Evolutionary conservation across 2,888 invertebrate genomes (phyloP), one percentile per base, ranked within the genome.

Genomic region (Chaetogeoica ovagalla): DNA sequence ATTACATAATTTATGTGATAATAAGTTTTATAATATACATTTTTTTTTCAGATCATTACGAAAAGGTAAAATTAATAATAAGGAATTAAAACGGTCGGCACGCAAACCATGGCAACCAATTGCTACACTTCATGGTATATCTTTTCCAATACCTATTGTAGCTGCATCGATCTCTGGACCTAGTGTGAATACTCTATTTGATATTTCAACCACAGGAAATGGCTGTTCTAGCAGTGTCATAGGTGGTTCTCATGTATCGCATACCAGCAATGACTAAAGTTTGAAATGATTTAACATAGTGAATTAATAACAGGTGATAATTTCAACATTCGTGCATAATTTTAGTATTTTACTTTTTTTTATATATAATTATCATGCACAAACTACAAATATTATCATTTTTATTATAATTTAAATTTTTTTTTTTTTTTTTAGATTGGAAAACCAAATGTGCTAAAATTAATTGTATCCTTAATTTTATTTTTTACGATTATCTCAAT

Each of bases 31-130:
- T 43, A 69, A 0, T 69, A 30, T 19, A 59, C 82, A 48, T 15
- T 13, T 13, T 72, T 4, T 72, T 8, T 52, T 11, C 11, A 68
- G 76, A 81, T 76, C 75, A 0, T 6, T 76, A 9, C 59, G 75
- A 11, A 76, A 76, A 76, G 43, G 66, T 9, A 57, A 66, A 86
- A 89, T 97, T 86, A 91, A 93, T 83, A 90, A 91, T 84, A 89
- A 90, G 83, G 95, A 95, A 86, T 88, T 95, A 85, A 90, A 94
- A 85, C 90, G 94, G 85, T 93, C 94, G 83, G 95, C 95, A 65
- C 91, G 95, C 83, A 94, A 94, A 86, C 95, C 95, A 17, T 94
- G 94, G 91, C 89, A 92, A 30, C 79, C 70, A 1, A 79, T 79
- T 0, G 57, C 66, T 43, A 66, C 75, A 4, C 59, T 76, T 19